Conservation (phyloP, 2,113 vertebrate species). For the Micronisus gabar region DNA sequence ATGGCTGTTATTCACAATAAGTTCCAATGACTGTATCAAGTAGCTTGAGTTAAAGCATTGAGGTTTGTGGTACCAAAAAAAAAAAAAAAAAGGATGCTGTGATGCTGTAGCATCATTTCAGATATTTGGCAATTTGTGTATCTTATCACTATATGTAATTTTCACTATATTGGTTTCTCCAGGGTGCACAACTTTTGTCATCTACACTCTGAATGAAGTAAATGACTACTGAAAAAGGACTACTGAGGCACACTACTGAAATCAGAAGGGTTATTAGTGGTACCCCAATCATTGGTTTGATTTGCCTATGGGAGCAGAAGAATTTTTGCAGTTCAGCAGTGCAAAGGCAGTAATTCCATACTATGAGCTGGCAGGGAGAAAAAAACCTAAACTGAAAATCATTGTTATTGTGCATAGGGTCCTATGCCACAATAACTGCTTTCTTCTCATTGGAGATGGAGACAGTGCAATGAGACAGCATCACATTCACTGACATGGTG, state of each 20-base stretch:
- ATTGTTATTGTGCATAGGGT: background rate
- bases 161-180: background rate
- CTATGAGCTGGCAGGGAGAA: background rate
- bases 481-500: accelerated
- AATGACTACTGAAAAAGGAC: background rate
- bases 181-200: background rate
- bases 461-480: background rate
- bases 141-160: background rate
- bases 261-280: background rate
- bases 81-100: background rate
- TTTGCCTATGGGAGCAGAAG: background rate
- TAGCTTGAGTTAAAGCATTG: background rate
- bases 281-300: background rate
- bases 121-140: background rate
- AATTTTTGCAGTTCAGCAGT: background rate
- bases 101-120: background rate
- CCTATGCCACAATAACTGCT: background rate
- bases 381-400: background rate
- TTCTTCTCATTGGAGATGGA: background rate
- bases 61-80: background rate
- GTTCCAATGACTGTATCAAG: background rate
- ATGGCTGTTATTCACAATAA: background rate
- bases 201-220: background rate
- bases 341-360: background rate
- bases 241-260: background rate